Conservation (phyloP, 2,888 invertebrate genomes). For the Cancer borealis region DNA sequence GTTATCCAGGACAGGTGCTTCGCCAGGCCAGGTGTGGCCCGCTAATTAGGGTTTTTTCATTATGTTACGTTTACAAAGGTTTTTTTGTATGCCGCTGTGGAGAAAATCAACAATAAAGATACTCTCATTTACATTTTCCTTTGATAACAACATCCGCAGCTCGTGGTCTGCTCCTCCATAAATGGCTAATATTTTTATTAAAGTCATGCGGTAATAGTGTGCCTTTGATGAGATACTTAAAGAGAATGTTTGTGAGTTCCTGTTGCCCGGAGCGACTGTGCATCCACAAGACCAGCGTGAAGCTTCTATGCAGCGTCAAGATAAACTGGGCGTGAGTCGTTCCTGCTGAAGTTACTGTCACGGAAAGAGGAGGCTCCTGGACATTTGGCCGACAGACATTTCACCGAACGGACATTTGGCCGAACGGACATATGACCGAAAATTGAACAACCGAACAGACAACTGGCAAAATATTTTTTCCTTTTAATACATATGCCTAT, state of each 20-base stretch:
- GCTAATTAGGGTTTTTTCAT: neutral
- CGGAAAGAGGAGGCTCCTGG: too few species aligned
- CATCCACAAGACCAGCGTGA: too few species aligned
- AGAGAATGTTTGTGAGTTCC: neutral
- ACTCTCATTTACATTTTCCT: neutral
- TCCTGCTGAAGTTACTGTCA: neutral
- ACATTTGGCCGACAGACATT: too few species aligned
- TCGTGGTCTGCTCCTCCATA: neutral
- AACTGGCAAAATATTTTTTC: too few species aligned
- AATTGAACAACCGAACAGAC: too few species aligned
- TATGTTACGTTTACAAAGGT: neutral
- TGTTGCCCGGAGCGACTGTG: too few species aligned
- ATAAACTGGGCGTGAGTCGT: neutral
- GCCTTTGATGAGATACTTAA: neutral
- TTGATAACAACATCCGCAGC: neutral
- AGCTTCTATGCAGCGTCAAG: too few species aligned
- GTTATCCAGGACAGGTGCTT: neutral
- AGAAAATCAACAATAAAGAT: neutral
- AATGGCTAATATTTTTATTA: neutral
- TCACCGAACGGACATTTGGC: too few species aligned
- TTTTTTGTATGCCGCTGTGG: neutral
- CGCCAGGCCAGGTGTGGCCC: neutral
- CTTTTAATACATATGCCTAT: too few species aligned
- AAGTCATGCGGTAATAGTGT: neutral
- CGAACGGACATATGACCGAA: too few species aligned